phyloP scores from a whole-genome alignment of 2,113 vertebrate genomes.

The Odontophorus gujanensis region DNA sequence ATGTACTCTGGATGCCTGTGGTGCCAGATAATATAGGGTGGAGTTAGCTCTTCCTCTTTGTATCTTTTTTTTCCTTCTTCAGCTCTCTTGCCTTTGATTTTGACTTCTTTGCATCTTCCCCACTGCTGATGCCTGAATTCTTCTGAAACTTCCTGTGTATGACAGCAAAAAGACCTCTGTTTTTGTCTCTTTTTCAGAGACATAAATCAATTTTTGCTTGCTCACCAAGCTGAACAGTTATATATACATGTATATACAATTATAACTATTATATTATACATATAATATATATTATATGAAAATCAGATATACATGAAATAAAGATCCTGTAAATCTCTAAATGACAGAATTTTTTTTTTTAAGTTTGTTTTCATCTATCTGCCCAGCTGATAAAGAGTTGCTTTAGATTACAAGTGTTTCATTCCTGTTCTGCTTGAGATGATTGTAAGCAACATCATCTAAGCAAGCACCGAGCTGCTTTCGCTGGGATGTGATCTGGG shows the following conservation, averaged over 20 bases:
- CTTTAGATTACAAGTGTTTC: neutral
- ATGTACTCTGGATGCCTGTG: neutral
- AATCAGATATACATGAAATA: no score
- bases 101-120: neutral
- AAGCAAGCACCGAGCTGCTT: neutral
- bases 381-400: neutral
- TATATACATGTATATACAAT: no score
- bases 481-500: neutral
- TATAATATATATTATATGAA: no score
- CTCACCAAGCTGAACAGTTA: neutral
- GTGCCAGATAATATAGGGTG: conserved; percentile 9
- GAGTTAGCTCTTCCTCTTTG: conserved; percentile 15
- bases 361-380: neutral
- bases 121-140: neutral
- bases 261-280: no score
- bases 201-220: neutral
- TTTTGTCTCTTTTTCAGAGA: neutral
- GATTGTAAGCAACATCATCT: neutral
- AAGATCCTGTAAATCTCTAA: neutral
- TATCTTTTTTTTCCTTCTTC: neutral
- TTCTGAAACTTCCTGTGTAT: neutral
- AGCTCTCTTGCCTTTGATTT: conserved; percentile 35
- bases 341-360: neutral
- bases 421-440: neutral
- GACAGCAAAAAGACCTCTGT: neutral